phyloP scores from a whole-genome alignment of 2,113 vertebrate species.

The Macrotis lagotis region DNA sequence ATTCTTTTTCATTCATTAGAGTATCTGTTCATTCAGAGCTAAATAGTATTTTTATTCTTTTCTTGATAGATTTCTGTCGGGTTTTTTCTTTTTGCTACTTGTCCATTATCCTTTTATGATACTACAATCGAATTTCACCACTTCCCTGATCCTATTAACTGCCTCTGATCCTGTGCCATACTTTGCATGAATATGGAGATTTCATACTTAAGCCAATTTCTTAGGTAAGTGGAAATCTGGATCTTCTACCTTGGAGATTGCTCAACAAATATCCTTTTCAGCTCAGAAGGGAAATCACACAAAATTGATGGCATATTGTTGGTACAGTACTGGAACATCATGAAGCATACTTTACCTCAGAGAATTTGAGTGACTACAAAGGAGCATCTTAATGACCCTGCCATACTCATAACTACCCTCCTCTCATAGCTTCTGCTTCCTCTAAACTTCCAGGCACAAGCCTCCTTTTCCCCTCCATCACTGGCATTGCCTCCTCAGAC shows the following conservation, averaged over 20 bases:
- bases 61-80: slow-evolving; percentile 42
- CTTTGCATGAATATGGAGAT: slow-evolving; percentile 53
- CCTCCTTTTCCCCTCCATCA: background rate
- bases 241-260: background rate
- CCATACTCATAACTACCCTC: slow-evolving; percentile 24
- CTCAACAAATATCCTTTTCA: background rate
- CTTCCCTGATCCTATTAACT: slow-evolving; percentile 35
- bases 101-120: slow-evolving; percentile 16
- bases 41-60: slow-evolving; percentile 15
- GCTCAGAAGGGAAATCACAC: background rate
- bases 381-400: slow-evolving; percentile 36
- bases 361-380: background rate
- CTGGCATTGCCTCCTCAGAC: background rate
- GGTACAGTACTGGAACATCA: background rate
- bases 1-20: background rate
- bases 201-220: slow-evolving; percentile 35
- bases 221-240: slow-evolving; percentile 39
- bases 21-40: background rate
- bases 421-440: slow-evolving; percentile 19
- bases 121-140: background rate
- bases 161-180: slow-evolving; percentile 26
- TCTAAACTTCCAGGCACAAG: background rate
- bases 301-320: background rate
- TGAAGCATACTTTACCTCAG: slow-evolving; percentile 36
- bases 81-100: slow-evolving; percentile 9